Base-by-base conservation (phyloP, 1,140 invertebrate species). In the Drosophila simulans region DNA sequence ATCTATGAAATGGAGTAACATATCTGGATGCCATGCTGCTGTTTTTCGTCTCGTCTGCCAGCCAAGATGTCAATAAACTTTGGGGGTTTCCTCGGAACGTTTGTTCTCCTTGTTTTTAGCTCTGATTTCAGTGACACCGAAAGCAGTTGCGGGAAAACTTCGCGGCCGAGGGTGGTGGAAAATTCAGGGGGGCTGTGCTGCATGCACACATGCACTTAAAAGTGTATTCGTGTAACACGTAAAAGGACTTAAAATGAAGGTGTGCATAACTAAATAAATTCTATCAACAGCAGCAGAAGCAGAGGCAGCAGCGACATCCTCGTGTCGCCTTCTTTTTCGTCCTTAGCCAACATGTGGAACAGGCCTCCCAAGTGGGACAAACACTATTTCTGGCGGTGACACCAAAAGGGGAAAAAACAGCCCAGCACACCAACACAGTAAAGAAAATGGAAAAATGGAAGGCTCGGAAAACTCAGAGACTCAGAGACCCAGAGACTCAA, bases 181-280 rank as follows among this genome's bases (percentile, higher is more conserved):
- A 53, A 22, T 27, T 37, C 46, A 35, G 17, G 1, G 22, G 43
- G 20, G 20, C 20, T 22, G 31, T 4, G 22, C 13, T 48, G 39
- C 39, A 48, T 12, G 31, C 42, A 35, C 59, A 45, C 71, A 52
- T 64, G 71, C 80, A 84, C 76, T 80, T 72, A 70, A 70, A 70
- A 78, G 48, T 82, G 63, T 78, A 81, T 72, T 88, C 83, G 75
- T 82, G 83, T 79, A 57, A 81, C 83, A 86, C 83, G 83, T 88
- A 83, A 79, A 86, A 78, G 60, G 69, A 75, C 84, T 86, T 72
- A 83, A 79, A 86, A 86, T 78, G 83, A 86, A 86, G 82, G 82
- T 86, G 82, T 86, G 82, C 82, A 86, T 86, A 86, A 86, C 82
- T 88, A 86, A 86, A 86, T 86, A 88, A 86, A 86, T 86, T 86